Conservation (phyloP, 2,888 invertebrate genomes). For the Morpho achilles region DNA sequence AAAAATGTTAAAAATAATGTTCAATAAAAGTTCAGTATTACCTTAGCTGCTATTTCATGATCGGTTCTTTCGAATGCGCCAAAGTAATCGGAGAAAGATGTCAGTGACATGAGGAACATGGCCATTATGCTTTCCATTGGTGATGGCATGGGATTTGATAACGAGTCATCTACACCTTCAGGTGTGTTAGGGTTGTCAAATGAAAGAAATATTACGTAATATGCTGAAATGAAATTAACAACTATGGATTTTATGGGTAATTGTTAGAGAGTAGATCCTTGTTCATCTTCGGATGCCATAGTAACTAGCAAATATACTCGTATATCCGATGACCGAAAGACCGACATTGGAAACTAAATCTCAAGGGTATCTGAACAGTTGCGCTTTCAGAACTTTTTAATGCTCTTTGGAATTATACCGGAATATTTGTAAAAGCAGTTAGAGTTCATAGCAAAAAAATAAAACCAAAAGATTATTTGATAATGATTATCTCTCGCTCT, state of each 20-base stretch:
- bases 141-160: slow-evolving; percentile 92
- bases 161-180: slow-evolving; percentile 89
- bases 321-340: no score
- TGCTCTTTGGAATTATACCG: no score
- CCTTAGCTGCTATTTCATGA: slow-evolving; percentile 94
- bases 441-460: background rate
- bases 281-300: no score
- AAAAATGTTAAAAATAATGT: no score
- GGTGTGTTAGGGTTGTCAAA: slow-evolving; percentile 91
- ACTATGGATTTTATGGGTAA: no score
- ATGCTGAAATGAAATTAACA: slow-evolving; percentile 78
- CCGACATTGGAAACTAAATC: no score
- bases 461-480: background rate
- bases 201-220: slow-evolving; percentile 93
- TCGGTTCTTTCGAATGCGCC: slow-evolving; percentile 93
- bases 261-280: no score
- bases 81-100: slow-evolving; percentile 97
- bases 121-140: slow-evolving; percentile 97
- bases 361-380: no score
- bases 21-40: slow-evolving; percentile 38
- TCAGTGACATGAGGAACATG: slow-evolving; percentile 99
- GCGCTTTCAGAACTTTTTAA: no score
- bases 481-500: no score
- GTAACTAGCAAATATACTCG: no score
- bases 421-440: no score